These are phyloP conservation scores for Dasypolia templi DNA, from an alignment of 2,888 invertebrate genomes.

Conservation along the genomic window DNA sequence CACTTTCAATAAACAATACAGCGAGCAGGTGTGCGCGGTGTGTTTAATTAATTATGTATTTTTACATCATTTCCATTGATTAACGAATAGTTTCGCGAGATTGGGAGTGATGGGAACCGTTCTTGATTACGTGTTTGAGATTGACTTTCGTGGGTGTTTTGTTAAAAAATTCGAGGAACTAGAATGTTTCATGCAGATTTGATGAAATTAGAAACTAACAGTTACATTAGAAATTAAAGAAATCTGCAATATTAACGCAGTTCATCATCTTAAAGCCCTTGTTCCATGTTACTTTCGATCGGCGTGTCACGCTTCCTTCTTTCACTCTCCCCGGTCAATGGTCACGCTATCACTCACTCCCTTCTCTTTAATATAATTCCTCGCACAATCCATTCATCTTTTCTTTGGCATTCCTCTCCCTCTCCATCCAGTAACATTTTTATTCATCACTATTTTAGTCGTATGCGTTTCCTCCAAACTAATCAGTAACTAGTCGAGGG, in stretches of 20 bases:
- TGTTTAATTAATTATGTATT: conserved; percentile 46
- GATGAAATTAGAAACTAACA: background rate
- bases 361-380: no score
- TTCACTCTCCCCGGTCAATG: background rate
- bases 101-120: background rate
- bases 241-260: background rate
- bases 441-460: no score
- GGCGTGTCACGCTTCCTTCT: background rate
- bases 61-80: conserved; percentile 39
- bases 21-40: conserved; percentile 72
- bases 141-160: background rate
- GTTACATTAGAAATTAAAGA: background rate
- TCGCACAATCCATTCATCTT: no score
- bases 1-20: conserved; percentile 75
- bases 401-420: no score
- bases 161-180: background rate
- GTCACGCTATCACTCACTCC: no score
- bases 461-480: no score
- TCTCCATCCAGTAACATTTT: no score
- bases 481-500: background rate
- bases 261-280: background rate
- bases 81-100: conserved; percentile 16
- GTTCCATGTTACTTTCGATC: background rate
- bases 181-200: background rate
- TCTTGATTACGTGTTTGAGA: background rate